A percentile compares a stretch with the other conserved stretches of the same genome.
phyloP scores from a whole-genome alignment of 2,888 invertebrate genomes.

The Diloba caeruleocephala region DNA sequence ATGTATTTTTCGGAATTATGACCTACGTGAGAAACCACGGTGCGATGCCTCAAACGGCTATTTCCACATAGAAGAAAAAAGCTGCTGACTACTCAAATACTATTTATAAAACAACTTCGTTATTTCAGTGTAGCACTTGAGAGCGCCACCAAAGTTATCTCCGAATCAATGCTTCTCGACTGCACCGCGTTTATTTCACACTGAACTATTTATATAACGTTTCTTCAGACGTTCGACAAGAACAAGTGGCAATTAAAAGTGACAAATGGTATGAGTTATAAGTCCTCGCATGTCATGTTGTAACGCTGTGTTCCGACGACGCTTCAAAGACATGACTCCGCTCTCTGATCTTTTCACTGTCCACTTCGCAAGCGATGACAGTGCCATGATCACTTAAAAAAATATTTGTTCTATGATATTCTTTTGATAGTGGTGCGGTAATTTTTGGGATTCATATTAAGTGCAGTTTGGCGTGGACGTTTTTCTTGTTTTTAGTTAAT shows the following conservation, averaged over 20 bases:
- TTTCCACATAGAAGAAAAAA: too few relatives aligned
- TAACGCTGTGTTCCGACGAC: constrained; percentile 65
- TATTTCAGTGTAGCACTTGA: neutral
- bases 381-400: constrained; percentile 51
- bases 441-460: too few relatives aligned
- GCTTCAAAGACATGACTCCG: constrained; percentile 65
- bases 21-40: too few relatives aligned
- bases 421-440: constrained; percentile 3
- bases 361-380: constrained; percentile 60
- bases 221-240: constrained; percentile 80
- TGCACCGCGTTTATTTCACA: constrained; percentile 68
- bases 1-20: too few relatives aligned
- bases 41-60: too few relatives aligned
- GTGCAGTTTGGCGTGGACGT: too few relatives aligned
- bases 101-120: too few relatives aligned
- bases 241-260: constrained; percentile 88
- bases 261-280: constrained; percentile 86
- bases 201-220: constrained; percentile 85
- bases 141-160: constrained; percentile 6
- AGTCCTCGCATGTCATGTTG: constrained; percentile 63
- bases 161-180: constrained; percentile 2
- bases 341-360: constrained; percentile 77
- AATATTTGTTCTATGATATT: constrained; percentile 31
- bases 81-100: too few relatives aligned
- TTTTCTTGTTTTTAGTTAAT: too few relatives aligned